Percentiles rank a stretch among this genome's conserved stretches.
Conservation (phyloP, 1,140 invertebrate species). For the Mesaphorura yosii region DNA sequence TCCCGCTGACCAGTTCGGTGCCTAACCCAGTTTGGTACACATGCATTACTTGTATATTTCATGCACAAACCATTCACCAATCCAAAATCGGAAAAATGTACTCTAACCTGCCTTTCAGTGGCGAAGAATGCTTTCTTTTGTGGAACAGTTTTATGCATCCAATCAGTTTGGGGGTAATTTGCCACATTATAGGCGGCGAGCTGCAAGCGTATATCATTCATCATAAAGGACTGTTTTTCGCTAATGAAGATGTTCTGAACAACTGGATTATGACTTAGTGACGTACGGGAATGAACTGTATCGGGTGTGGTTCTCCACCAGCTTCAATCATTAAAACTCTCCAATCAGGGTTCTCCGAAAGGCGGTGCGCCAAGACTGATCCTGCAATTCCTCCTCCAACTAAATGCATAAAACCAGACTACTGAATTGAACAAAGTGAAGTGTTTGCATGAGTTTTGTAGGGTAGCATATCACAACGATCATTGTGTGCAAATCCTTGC, state of each 20-base stretch:
- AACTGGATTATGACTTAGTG: too few species aligned
- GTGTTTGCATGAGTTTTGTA: too few species aligned
- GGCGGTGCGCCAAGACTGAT: slow-evolving; percentile 16
- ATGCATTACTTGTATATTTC: not conserved
- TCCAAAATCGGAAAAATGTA: not conserved
- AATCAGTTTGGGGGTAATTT: slow-evolving; percentile 20
- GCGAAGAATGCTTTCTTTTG: slow-evolving; percentile 16
- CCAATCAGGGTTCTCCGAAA: slow-evolving; percentile 38
- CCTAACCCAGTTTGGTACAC: too few species aligned
- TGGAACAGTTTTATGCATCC: slow-evolving; percentile 23
- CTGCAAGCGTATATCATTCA: too few species aligned
- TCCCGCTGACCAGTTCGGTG: slow-evolving; percentile 18
- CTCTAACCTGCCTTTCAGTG: not conserved
- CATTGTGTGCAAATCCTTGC: too few species aligned
- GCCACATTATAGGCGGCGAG: too few species aligned
- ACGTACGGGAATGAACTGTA: slow-evolving; percentile 32
- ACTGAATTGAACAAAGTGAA: not conserved
- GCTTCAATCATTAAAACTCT: slow-evolving; percentile 25
- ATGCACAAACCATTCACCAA: not conserved
- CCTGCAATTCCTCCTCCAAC: slow-evolving; percentile 21
- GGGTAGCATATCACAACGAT: too few species aligned
- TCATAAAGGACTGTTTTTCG: too few species aligned
- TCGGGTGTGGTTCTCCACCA: slow-evolving; percentile 20
- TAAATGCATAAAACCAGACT: slow-evolving; percentile 7
- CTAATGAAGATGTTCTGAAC: too few species aligned